Evolutionary conservation across 2,113 vertebrate genomes (phyloP).

Genomic region (Halichoeres trimaculatus): DNA sequence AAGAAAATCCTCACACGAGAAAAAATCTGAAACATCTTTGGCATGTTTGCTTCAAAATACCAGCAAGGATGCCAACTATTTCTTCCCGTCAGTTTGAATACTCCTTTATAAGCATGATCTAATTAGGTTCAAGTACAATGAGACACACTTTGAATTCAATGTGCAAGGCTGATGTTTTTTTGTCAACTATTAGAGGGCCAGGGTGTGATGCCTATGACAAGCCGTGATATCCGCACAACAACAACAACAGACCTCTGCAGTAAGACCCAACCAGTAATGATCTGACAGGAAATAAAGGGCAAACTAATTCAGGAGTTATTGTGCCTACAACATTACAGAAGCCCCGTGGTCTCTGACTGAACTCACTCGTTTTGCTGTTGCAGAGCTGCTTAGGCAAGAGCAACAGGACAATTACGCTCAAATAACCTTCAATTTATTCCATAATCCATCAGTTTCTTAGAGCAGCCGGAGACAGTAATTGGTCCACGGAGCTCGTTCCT

Average conservation of each 20-base stretch:
- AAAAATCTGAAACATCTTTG: no score
- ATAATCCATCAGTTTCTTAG: slow-evolving; percentile 40
- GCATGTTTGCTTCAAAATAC: no score
- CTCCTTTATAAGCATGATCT: no score
- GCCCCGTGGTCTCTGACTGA: background rate
- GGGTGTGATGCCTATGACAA: background rate
- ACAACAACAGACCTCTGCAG: background rate
- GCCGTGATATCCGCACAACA: background rate
- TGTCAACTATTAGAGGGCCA: slow-evolving; percentile 1
- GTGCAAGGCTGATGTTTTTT: background rate
- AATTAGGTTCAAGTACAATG: no score
- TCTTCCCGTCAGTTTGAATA: no score
- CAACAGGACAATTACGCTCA: slow-evolving; percentile 40
- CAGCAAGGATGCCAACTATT: no score
- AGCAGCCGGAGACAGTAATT: slow-evolving; percentile 58
- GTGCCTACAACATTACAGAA: background rate
- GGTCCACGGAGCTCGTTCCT: slow-evolving; percentile 13
- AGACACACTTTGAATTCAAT: background rate
- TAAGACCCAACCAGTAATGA: background rate
- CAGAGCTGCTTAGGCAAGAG: slow-evolving; percentile 16
- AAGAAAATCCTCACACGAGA: no score
- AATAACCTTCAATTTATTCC: slow-evolving; percentile 49
- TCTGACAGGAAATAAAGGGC: background rate
- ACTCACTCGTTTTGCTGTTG: slow-evolving; percentile 15
- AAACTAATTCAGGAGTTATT: background rate